These are phyloP conservation scores for Drosophila siamana DNA, from an alignment of 2,888 invertebrate genomes.

Conservation along the genomic window DNA sequence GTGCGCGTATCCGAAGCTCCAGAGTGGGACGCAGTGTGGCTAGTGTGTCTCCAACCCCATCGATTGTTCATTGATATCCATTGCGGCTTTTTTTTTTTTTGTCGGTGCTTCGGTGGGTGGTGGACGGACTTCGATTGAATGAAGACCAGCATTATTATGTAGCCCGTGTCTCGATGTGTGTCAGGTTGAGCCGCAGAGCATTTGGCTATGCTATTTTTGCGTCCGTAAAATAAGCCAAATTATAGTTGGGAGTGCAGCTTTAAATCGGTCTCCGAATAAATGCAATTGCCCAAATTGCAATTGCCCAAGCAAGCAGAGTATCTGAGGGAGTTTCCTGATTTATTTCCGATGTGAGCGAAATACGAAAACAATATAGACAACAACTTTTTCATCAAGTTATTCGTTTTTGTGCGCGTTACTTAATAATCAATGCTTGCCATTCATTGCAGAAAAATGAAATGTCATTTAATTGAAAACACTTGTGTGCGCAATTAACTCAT, in stretches of 20 bases:
- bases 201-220: conserved; percentile 53
- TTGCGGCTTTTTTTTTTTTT: conserved; percentile 46
- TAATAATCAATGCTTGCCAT: not conserved
- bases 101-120: not conserved
- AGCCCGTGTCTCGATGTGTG: conserved; percentile 56
- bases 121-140: conserved; percentile 23
- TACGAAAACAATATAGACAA: not conserved
- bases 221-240: conserved; percentile 45
- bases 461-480: not conserved
- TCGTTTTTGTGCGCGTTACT: no score
- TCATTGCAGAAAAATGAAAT: not conserved
- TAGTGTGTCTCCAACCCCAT: conserved; percentile 56
- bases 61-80: conserved; percentile 78
- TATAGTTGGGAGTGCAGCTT: conserved; percentile 36
- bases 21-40: conserved; percentile 42
- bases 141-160: conserved; percentile 64
- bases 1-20: conserved; percentile 41
- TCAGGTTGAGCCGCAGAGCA: conserved; percentile 46
- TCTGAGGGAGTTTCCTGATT: conserved; percentile 5
- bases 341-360: conserved; percentile 28
- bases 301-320: not conserved
- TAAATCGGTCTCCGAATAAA: conserved; percentile 19
- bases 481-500: conserved; percentile 3
- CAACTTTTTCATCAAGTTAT: no score
- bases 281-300: conserved; percentile 20